phyloP scores from a whole-genome alignment of 2,888 invertebrate genomes.

The Apocheima hispidaria region DNA sequence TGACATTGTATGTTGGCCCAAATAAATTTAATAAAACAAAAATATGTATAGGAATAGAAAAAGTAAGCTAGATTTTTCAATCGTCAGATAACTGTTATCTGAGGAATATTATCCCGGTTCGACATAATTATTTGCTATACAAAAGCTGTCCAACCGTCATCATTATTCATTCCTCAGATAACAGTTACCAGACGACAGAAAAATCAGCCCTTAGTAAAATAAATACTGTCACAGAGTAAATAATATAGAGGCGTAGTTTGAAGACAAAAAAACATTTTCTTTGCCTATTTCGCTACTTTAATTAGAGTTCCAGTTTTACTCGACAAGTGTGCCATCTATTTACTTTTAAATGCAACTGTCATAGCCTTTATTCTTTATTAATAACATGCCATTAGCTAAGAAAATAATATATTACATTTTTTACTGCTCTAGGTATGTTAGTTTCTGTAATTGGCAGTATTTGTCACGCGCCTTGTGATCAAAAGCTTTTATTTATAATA shows the following conservation, averaged over 20 bases:
- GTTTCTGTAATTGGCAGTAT: constrained; percentile 23
- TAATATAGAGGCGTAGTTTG: background rate
- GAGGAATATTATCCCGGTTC: too few species aligned
- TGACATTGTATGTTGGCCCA: too few species aligned
- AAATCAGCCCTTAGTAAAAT: too few species aligned
- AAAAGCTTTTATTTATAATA: constrained; percentile 7
- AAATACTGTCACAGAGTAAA: too few species aligned
- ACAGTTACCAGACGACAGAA: too few species aligned
- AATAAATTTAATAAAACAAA: too few species aligned
- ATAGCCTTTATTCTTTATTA: constrained; percentile 11
- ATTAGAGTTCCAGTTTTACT: background rate
- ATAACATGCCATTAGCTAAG: constrained; percentile 1
- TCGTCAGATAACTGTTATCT: too few species aligned
- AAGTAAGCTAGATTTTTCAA: too few species aligned
- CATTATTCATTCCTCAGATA: too few species aligned
- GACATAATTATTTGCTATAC: too few species aligned
- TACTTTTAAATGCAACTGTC: background rate
- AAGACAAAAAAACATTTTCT: background rate
- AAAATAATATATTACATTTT: constrained; percentile 12
- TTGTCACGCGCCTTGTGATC: constrained; percentile 11
- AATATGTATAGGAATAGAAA: too few species aligned
- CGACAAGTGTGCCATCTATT: background rate
- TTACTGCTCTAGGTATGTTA: constrained; percentile 23
- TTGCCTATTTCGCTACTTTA: background rate
- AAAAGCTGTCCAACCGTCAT: too few species aligned